These are phyloP conservation scores for Drosophila buzzatii DNA, from an alignment of 2,888 invertebrate genomes.

Conservation along the genomic window DNA sequence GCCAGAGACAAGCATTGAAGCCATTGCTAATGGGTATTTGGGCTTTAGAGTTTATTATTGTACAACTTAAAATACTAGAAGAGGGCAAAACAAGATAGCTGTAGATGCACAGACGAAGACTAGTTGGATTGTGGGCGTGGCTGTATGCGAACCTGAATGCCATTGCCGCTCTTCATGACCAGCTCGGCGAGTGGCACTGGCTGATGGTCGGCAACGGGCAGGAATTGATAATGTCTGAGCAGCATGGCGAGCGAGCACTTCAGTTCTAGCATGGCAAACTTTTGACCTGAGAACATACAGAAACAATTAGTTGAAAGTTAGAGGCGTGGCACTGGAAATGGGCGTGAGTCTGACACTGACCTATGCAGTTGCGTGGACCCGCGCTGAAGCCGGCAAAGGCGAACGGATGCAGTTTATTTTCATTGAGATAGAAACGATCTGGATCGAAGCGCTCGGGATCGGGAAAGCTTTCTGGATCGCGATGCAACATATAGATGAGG, in stretches of 20 bases:
- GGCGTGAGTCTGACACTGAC: conserved; percentile 37
- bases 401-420: conserved; percentile 81
- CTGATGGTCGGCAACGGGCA: conserved; percentile 76
- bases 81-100: neutral
- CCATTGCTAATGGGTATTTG: neutral
- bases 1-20: neutral
- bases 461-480: conserved; percentile 85
- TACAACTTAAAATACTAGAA: neutral
- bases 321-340: neutral
- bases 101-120: neutral
- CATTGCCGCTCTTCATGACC: conserved; percentile 83
- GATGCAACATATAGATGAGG: conserved; percentile 85
- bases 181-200: conserved; percentile 80
- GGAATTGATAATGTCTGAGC: conserved; percentile 80
- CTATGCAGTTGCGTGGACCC: conserved; percentile 84
- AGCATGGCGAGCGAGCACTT: conserved; percentile 81
- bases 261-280: conserved; percentile 84
- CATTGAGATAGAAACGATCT: conserved; percentile 79
- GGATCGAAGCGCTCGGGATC: conserved; percentile 85
- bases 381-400: conserved; percentile 84
- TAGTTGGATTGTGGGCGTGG: conserved; percentile 48
- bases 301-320: neutral
- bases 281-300: conserved; percentile 78
- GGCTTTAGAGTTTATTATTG: neutral
- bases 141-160: conserved; percentile 79